Conservation (phyloP, 1,140 invertebrate species). For the Drosophila leontia region DNA sequence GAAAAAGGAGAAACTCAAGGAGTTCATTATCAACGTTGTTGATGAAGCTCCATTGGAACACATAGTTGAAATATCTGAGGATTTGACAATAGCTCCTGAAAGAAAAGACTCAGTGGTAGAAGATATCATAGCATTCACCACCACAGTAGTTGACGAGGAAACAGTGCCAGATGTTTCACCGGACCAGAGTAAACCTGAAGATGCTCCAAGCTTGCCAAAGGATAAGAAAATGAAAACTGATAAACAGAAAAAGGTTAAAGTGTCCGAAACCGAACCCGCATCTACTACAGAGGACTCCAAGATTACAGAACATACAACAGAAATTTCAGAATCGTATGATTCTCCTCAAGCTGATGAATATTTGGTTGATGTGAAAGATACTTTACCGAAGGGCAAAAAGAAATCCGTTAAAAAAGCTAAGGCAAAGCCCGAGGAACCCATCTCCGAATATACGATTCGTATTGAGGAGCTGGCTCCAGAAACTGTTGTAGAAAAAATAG, state of each 20-base stretch:
- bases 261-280: constrained; percentile 41
- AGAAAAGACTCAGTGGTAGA: constrained; percentile 20
- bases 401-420: constrained; percentile 55
- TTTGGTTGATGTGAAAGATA: constrained; percentile 45
- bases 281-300: constrained; percentile 7
- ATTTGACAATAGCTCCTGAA: constrained; percentile 6
- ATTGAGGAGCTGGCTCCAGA: constrained; percentile 82
- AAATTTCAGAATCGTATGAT: constrained; percentile 40
- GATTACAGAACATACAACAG: neutral
- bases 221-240: constrained; percentile 75
- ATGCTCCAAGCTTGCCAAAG: constrained; percentile 14
- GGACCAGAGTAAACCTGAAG: constrained; percentile 35
- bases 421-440: constrained; percentile 11
- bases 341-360: constrained; percentile 29
- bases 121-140: constrained; percentile 46
- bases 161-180: constrained; percentile 8
- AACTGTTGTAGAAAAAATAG: constrained; percentile 63
- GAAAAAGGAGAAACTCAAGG: constrained; percentile 67
- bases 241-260: constrained; percentile 74
- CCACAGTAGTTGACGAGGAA: constrained; percentile 58
- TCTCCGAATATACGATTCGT: constrained; percentile 57
- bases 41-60: constrained; percentile 68
- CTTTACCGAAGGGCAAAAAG: constrained; percentile 53
- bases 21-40: constrained; percentile 68
- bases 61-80: constrained; percentile 54